Evolutionary conservation across 2,797 vertebrate species (phyloP).

Genomic region (Heteromormyrus szaboi): DNA sequence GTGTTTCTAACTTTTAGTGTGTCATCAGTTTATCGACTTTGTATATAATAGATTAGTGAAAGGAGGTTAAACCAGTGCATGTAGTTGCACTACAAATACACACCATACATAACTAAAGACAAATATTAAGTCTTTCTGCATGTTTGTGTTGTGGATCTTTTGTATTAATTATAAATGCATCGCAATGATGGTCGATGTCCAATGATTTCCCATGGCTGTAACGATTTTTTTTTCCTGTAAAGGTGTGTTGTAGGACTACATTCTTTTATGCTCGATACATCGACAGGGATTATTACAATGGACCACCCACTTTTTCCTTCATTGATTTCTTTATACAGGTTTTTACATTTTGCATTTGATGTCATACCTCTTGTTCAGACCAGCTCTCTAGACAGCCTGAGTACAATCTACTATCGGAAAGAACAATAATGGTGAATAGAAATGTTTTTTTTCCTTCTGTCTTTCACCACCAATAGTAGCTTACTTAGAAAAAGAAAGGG

Average conservation of each 20-base stretch:
- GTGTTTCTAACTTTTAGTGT: neutral
- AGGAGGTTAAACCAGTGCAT: neutral
- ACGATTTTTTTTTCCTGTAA: neutral
- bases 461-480: neutral
- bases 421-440: neutral
- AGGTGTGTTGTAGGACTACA: neutral
- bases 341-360: neutral
- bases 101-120: neutral
- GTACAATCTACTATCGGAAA: neutral
- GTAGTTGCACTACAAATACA: neutral
- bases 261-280: neutral
- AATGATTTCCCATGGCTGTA: conserved; percentile 14
- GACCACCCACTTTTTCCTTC: neutral
- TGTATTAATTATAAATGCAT: conserved; percentile 36
- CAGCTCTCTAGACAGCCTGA: neutral
- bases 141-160: neutral
- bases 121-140: neutral
- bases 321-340: neutral
- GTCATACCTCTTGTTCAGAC: neutral
- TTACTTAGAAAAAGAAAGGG: neutral
- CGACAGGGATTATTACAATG: neutral
- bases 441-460: neutral
- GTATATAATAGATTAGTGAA: neutral
- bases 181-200: conserved; percentile 38
- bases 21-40: neutral